phyloP scores from a whole-genome alignment of 2,888 invertebrate species.

The Corythucha ciliata region DNA sequence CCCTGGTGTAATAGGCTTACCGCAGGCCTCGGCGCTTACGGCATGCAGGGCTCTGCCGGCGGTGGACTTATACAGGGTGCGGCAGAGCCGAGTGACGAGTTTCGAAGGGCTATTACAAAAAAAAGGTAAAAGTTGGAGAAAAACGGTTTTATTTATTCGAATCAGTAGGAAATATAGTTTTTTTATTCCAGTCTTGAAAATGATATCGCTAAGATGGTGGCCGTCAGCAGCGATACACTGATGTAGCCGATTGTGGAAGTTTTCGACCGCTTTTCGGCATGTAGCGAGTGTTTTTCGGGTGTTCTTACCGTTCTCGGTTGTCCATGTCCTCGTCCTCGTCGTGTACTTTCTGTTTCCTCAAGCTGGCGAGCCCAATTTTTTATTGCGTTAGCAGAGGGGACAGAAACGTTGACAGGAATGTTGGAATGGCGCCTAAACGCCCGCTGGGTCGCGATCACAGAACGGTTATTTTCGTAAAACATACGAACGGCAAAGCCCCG shows the following conservation, averaged over 20 bases:
- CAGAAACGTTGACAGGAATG: constrained; percentile 7
- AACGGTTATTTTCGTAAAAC: constrained; percentile 14
- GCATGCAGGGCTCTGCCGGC: no score
- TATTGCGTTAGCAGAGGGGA: neutral
- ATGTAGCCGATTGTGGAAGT: neutral
- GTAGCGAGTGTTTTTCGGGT: neutral
- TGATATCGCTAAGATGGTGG: neutral
- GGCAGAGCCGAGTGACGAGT: no score
- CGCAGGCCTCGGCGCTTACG: no score
- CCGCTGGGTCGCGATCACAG: constrained; percentile 1
- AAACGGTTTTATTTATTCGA: constrained; percentile 6
- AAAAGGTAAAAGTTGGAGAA: no score
- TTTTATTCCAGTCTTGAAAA: constrained; percentile 1
- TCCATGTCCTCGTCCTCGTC: no score
- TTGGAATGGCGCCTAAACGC: constrained; percentile 10
- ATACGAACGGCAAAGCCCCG: no score
- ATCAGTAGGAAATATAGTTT: constrained; percentile 5
- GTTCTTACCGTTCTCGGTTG: neutral
- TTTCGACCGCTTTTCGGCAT: neutral
- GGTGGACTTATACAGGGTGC: no score
- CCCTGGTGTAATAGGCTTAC: no score
- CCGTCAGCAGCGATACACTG: constrained; percentile 8
- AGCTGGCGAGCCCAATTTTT: neutral
- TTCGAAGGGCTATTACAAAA: no score
- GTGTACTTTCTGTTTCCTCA: no score